Percentiles rank a stretch among this genome's conserved stretches.
Conservation (phyloP, 2,888 invertebrate species). For the Pollenia griseotomentosa region DNA sequence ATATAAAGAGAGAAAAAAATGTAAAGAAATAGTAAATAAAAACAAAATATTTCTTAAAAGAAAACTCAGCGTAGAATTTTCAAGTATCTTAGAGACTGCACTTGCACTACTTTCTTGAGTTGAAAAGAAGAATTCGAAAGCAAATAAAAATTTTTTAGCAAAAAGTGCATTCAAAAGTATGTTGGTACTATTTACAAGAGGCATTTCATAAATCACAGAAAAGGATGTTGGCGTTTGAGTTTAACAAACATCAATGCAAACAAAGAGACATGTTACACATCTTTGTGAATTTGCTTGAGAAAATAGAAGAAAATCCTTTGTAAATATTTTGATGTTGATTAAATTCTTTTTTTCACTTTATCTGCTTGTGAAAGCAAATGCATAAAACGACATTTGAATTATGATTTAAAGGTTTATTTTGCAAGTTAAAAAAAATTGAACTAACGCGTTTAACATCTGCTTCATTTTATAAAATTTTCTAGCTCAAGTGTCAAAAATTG, state of each 20-base stretch:
- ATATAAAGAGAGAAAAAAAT: neutral
- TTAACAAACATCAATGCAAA: neutral
- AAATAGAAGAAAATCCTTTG: too few species aligned
- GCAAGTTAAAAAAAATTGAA: neutral
- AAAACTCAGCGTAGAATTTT: slow-evolving; percentile 38
- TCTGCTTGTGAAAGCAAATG: neutral
- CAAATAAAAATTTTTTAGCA: neutral
- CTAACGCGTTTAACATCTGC: slow-evolving; percentile 14
- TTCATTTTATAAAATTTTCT: slow-evolving; percentile 1
- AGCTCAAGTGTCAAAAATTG: slow-evolving; percentile 8
- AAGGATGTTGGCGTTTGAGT: slow-evolving; percentile 20
- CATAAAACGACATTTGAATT: neutral
- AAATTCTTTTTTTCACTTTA: too few species aligned
- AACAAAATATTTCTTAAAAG: slow-evolving; percentile 39
- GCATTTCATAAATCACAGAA: slow-evolving; percentile 37
- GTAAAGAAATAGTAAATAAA: slow-evolving; percentile 35
- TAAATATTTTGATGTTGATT: too few species aligned
- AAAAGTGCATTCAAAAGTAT: slow-evolving; percentile 12
- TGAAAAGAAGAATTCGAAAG: slow-evolving; percentile 36
- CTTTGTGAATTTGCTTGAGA: too few species aligned
- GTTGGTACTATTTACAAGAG: slow-evolving; percentile 22
- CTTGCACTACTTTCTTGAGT: slow-evolving; percentile 7
- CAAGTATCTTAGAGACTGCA: slow-evolving; percentile 45
- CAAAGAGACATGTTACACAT: neutral
- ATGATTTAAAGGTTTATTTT: neutral